Base-by-base conservation (phyloP, 2,113 vertebrate species). In the Cacatua alba region DNA sequence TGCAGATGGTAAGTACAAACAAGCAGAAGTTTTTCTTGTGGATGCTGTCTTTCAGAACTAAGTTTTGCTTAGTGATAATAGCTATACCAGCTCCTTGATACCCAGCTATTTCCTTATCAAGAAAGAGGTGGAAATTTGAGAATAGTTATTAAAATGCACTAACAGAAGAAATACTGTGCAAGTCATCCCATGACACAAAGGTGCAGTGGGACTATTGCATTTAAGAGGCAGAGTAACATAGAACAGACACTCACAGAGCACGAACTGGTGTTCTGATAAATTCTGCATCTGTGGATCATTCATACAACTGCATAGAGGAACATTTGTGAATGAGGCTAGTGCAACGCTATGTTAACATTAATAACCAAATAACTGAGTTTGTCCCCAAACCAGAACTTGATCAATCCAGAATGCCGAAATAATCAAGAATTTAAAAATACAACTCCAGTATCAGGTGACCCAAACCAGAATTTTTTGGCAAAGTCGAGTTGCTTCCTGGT, bases 1-100 rank as follows among this genome's bases (percentile, higher is more conserved):
- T 84, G 9, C 41, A 88, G 71, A 86, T 60, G 88, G 97, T 97
- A 87, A 96, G 78, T 95, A 80, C 35, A 80, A 62, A 85, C 7
- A 49, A 72, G n/a, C 13, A 29, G 11, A 89, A 81, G 28, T 15
- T 77, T 65, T 33, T 83, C 55, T 46, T 81, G 33, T 28, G 43
- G 48, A 13, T 80, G n/a, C 14, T 67, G 35, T 33, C 28, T 75
- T 67, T 83, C 48, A 86, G 46, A 37, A 52, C 57, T 79, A 60
- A 39, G 6, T 83, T 83, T 91, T 86, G 26, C 24, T 44, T 63
- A 77, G 43, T 35, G 35, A 8, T 59, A 35, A 68, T 11, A 8
- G 24, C n/a, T 28, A 2, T 26, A 51, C 31, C 37, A 88, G 21
- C 31, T 94, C 46, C 51, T 72, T 13, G 10, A 48, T 69, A n/a